phyloP scores from a whole-genome alignment of 2,888 invertebrate genomes.

The Caenorhabditis sulstoni region DNA sequence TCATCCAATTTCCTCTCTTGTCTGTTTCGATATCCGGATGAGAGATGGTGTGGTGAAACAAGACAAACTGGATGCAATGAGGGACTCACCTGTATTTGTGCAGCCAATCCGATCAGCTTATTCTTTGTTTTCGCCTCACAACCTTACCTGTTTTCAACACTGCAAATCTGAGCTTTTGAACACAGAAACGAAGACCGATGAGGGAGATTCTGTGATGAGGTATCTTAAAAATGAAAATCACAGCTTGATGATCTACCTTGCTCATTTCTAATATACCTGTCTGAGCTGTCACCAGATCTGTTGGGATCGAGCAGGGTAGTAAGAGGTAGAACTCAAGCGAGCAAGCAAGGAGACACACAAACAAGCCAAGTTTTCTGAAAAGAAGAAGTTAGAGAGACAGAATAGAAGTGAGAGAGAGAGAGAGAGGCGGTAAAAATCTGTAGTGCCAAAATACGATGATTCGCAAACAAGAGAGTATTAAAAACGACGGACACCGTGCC shows the following conservation, averaged over 20 bases:
- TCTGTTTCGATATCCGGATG: conserved; percentile 6
- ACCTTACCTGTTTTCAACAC: conserved; percentile 41
- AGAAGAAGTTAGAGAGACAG: not conserved
- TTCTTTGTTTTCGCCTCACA: conserved; percentile 29
- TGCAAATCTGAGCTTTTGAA: conserved; percentile 26
- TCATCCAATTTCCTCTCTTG: conserved; percentile 37
- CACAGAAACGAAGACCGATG: no score
- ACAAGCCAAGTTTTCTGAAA: conserved; percentile 16
- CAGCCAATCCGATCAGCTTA: conserved; percentile 13
- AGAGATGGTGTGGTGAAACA: not conserved
- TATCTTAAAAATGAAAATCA: no score
- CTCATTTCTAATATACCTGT: not conserved
- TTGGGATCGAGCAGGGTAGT: not conserved
- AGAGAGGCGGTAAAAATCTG: conserved; percentile 5
- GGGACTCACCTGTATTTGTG: conserved; percentile 27
- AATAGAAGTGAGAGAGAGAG: not conserved
- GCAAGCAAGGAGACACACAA: conserved; percentile 7
- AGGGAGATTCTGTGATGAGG: no score
- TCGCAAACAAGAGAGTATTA: not conserved
- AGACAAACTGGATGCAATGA: not conserved
- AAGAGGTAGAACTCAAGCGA: conserved; percentile 15
- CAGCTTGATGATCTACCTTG: conserved; percentile 25
- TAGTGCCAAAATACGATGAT: conserved; percentile 8
- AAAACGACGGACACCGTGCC: not conserved
- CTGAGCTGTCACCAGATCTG: not conserved